Evolutionary conservation across 1,140 invertebrate species (phyloP), one percentile per base, ranked within the genome.

Genomic region (Drosophila auraria): DNA sequence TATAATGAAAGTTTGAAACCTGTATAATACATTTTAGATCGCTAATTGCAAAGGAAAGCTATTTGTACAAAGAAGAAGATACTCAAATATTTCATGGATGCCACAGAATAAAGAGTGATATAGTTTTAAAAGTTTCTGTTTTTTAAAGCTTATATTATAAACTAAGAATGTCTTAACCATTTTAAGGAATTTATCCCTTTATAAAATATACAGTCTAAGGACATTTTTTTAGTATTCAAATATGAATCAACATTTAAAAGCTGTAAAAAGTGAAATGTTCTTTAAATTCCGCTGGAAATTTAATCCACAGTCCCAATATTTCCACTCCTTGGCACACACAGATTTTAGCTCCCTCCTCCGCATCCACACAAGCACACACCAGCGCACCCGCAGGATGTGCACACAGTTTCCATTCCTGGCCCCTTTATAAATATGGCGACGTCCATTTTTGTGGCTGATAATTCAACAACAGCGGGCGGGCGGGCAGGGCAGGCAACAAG

Each of bases 391-490:
- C 54, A 40, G 54, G 54, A 57, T 57, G 54, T 72, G 68, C 68
- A 57, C 68, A 49, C 38, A 71, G 70, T 61, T 69, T 90, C 50
- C 62, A 44, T 71, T 70, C 17, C 50, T 51, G 57, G 40, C 53
- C 47, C 50, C 69, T 81, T 76, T 66, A 78, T 84, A 90, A 89
- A 87, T 84, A 89, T 81, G 84, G 81, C 84, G 78, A 84, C 84
- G 86, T 89, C 84, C 84, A 89, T 89, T 89, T 90, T 90, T 89
- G 84, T 90, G 84, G 86, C 84, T 81, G 86, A 89, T 89, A 90
- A 86, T 81, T 89, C 57, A 87, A 83, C 84, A 89, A 81, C 60
- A 80, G 71, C 70, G 60, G 60, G 56, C 53, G 17, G 56, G 30
- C 69, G 61, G 50, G 40, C 30, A 36, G 58, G 62, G 40, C 30